These are phyloP conservation scores for Chrysoperla carnea DNA, from an alignment of 1,140 invertebrate species.

Conservation along the genomic window DNA sequence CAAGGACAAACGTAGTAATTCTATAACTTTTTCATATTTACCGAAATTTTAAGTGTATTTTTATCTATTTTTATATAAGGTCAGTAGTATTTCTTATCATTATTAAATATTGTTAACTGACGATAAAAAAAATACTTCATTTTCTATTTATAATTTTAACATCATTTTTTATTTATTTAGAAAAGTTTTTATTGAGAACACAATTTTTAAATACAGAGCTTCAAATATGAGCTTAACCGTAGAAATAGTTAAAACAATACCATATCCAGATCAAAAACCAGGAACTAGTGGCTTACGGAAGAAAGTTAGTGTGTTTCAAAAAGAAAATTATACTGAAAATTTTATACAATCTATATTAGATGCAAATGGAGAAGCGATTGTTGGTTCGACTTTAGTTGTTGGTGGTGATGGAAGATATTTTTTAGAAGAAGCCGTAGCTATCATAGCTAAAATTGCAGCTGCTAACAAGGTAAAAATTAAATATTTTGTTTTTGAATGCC, in stretches of 20 bases:
- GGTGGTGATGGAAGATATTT: constrained; percentile 96
- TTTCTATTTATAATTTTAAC: no score
- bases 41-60: no score
- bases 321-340: constrained; percentile 91
- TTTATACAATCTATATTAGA: constrained; percentile 87
- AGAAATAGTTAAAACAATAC: constrained; percentile 31
- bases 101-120: no score
- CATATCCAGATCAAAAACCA: constrained; percentile 87
- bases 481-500: not conserved
- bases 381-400: constrained; percentile 65
- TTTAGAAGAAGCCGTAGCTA: constrained; percentile 61
- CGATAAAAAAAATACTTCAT: no score
- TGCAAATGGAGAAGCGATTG: constrained; percentile 51
- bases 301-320: constrained; percentile 82
- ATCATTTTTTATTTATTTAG: no score
- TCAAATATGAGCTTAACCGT: constrained; percentile 8
- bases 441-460: constrained; percentile 75
- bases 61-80: no score
- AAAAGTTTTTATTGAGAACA: no score
- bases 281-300: constrained; percentile 96
- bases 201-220: not conserved
- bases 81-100: no score
- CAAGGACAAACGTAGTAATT: no score
- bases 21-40: no score
- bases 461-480: constrained; percentile 62